Evolutionary conservation across 2,888 invertebrate genomes (phyloP).

Genomic region (Scaptomyza polygonia): DNA sequence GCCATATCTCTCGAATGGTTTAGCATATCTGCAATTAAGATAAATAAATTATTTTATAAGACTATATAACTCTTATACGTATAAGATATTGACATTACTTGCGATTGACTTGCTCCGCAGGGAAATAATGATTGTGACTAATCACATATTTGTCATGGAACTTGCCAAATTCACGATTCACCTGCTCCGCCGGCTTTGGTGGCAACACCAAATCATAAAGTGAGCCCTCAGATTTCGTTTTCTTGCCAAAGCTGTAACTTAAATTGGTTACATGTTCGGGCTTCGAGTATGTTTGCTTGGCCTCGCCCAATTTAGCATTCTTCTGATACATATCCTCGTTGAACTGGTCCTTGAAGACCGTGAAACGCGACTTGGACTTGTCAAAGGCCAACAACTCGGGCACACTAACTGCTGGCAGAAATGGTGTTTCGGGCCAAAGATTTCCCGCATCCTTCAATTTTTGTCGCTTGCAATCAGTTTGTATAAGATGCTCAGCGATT

Average conservation of each 20-base stretch:
- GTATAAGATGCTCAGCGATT: conserved; percentile 68
- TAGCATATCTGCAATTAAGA: conserved; percentile 59
- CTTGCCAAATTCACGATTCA: conserved; percentile 63
- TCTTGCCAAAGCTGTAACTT: conserved; percentile 70
- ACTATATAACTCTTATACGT: too few relatives aligned
- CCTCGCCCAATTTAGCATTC: conserved; percentile 67
- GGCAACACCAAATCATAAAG: conserved; percentile 65
- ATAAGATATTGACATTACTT: conserved; percentile 46
- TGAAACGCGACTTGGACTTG: conserved; percentile 77
- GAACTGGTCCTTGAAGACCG: conserved; percentile 78
- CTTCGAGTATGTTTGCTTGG: conserved; percentile 63
- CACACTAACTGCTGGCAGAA: conserved; percentile 53
- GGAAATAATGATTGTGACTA: conserved; percentile 81
- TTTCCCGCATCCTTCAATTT: conserved; percentile 1
- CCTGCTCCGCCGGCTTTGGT: conserved; percentile 60
- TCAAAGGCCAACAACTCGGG: conserved; percentile 71
- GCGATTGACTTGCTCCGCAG: conserved; percentile 74
- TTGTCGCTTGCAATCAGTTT: conserved; percentile 42
- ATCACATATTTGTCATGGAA: conserved; percentile 78
- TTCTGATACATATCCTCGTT: conserved; percentile 79
- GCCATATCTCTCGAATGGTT: conserved; percentile 49
- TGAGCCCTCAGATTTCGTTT: conserved; percentile 15
- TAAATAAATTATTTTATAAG: background rate
- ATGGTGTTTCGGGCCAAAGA: conserved; percentile 17
- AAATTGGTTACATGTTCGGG: conserved; percentile 74